A percentile compares a stretch with the other conserved stretches of the same genome.
phyloP scores from a whole-genome alignment of 23 tunicate species.

The Corella eumyota region DNA sequence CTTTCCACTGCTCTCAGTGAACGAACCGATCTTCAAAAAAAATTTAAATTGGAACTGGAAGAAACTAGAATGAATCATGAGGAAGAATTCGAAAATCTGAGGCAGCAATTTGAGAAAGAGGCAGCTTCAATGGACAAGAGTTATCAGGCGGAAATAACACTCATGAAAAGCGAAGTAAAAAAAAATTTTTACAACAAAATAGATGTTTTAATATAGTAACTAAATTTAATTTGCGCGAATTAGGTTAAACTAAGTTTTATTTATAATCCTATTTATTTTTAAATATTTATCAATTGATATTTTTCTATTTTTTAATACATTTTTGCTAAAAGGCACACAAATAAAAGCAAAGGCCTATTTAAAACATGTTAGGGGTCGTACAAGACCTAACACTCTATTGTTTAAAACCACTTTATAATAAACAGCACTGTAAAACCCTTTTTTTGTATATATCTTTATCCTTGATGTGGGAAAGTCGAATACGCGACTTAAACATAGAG shows the following conservation, averaged over 20 bases:
- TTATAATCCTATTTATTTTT: neutral
- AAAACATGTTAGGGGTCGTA: too few species aligned
- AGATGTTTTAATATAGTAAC: too few species aligned
- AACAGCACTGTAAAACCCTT: too few species aligned
- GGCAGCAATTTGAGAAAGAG: constrained; percentile 77
- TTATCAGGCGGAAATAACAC: constrained; percentile 51
- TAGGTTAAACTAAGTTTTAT: neutral
- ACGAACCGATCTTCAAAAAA: constrained; percentile 27
- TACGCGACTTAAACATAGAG: too few species aligned
- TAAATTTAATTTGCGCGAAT: neutral
- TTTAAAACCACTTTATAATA: too few species aligned
- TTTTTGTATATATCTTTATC: too few species aligned
- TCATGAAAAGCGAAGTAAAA: constrained; percentile 65
- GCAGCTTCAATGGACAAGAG: constrained; percentile 18
- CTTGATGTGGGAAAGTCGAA: too few species aligned
- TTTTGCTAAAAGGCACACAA: too few species aligned
- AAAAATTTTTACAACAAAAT: too few species aligned
- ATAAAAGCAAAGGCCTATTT: too few species aligned
- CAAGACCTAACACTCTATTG: too few species aligned
- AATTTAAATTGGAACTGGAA: constrained; percentile 42
- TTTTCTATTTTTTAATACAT: neutral
- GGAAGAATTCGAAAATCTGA: constrained; percentile 44
- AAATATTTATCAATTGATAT: neutral
- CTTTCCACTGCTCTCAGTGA: neutral
- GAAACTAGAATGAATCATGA: constrained; percentile 48